Evolutionary conservation across 2,888 invertebrate species (phyloP), one percentile per base, ranked within the genome.

Genomic region (Lepas anatifera): DNA sequence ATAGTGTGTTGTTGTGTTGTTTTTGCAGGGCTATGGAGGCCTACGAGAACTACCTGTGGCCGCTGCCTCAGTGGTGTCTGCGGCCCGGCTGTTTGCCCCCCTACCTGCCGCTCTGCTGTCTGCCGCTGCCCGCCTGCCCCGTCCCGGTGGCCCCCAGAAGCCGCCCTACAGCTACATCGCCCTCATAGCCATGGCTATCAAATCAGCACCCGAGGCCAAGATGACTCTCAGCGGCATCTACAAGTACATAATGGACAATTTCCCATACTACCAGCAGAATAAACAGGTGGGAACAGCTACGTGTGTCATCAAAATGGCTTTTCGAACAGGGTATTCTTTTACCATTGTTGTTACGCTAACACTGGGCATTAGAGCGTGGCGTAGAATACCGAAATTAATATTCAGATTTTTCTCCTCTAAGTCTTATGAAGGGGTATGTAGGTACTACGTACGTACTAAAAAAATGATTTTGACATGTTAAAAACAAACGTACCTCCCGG

Each of bases 131-230:
- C 27, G 35, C 70, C 22, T n/a, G n/a, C n/a, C n/a, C n/a, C n/a
- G n/a, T n/a, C n/a, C n/a, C n/a, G n/a, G n/a, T n/a, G n/a, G n/a
- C n/a, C n/a, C n/a, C n/a, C 72, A 74, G 67, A 74, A 74, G 68
- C 74, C 74, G 3, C 74, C 74, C 3, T 74, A 71, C 68, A 79
- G 79, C 41, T 82, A 82, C 76, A 82, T 82, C 68, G 82, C 82
- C 2, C 77, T 82, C 37, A 82, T 82, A 52, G 80, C 82, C 37
- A 81, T 82, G 82, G 81, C 82, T 27, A 82, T 82, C n/a, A 79
- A 81, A 73, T 79, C 79, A 71, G 76, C 79, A 16, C 80, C 81
- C 4, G 81, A 81, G 70, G 79, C 81, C 72, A 80, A 79, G 73
- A 76, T 81, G 13, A 82, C 82, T 1, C 75, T 82, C 29, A 81